These are phyloP conservation scores for Acrobasis repandana DNA, from an alignment of 2,888 invertebrate species.

Conservation along the genomic window DNA sequence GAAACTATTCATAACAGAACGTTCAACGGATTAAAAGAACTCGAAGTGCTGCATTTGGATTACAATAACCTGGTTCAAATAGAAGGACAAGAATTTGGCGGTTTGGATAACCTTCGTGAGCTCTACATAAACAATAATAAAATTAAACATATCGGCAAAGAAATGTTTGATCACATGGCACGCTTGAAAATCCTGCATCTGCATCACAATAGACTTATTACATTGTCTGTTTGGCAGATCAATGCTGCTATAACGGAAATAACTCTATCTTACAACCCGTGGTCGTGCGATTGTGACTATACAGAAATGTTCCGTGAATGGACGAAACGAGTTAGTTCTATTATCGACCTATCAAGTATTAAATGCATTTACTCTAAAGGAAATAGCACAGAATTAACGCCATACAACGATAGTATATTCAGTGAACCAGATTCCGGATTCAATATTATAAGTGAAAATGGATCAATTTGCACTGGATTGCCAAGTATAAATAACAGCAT, in stretches of 20 bases:
- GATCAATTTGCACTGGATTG: conserved; percentile 84
- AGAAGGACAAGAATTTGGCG: conserved; percentile 91
- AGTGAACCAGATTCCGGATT: conserved; percentile 84
- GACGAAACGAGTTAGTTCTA: conserved; percentile 86
- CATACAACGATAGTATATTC: conserved; percentile 83
- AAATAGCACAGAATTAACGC: conserved; percentile 82
- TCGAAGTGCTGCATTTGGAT: conserved; percentile 89
- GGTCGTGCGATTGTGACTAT: conserved; percentile 93
- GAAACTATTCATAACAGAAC: conserved; percentile 91
- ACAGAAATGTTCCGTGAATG: conserved; percentile 89
- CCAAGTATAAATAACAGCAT: conserved; percentile 87
- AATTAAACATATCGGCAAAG: conserved; percentile 86
- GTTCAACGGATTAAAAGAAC: conserved; percentile 91
- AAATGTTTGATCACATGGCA: conserved; percentile 86
- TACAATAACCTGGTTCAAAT: conserved; percentile 87
- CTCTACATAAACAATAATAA: conserved; percentile 89
- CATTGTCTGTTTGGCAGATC: conserved; percentile 88
- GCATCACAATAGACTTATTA: conserved; percentile 87
- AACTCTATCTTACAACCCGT: conserved; percentile 88
- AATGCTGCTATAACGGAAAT: conserved; percentile 85
- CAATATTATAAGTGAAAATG: conserved; percentile 83
- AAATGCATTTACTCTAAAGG: conserved; percentile 85
- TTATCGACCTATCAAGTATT: conserved; percentile 85
- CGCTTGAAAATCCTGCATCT: conserved; percentile 86
- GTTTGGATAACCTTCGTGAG: conserved; percentile 87